phyloP scores from a whole-genome alignment of 1,140 invertebrate genomes.

The Lepidurus couesii region DNA sequence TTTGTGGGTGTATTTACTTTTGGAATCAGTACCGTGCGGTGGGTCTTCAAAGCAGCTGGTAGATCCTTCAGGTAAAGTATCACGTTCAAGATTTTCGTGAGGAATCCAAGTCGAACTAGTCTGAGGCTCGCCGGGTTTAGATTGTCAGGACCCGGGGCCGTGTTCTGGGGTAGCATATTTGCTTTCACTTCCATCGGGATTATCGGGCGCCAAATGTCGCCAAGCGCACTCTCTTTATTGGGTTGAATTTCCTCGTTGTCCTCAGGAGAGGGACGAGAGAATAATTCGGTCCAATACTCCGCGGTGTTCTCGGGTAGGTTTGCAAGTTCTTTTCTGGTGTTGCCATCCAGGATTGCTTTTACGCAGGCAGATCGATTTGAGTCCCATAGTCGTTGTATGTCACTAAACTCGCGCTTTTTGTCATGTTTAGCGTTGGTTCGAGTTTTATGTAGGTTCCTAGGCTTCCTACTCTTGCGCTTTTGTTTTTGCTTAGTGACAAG shows the following conservation, averaged over 20 bases:
- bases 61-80: not conserved
- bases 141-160: slow-evolving; percentile 9
- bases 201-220: not conserved
- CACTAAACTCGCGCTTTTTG: no score
- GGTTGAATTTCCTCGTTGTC: slow-evolving; percentile 33
- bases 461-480: no score
- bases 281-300: slow-evolving; percentile 8
- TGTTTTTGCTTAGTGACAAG: no score
- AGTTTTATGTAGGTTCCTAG: no score
- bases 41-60: slow-evolving; percentile 20
- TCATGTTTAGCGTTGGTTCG: no score
- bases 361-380: no score
- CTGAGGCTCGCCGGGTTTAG: not conserved
- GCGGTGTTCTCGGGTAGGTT: not conserved
- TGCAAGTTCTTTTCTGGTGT: no score
- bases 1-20: slow-evolving; percentile 36
- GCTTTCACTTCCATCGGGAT: not conserved
- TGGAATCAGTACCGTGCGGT: slow-evolving; percentile 40
- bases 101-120: not conserved
- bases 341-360: no score
- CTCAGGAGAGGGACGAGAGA: slow-evolving; percentile 35
- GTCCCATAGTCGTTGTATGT: no score
- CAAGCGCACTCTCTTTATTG: slow-evolving; percentile 34
- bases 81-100: not conserved
- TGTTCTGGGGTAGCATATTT: not conserved